Base-by-base conservation (phyloP, 2,888 invertebrate species). In the Drosophila aldrichi region DNA sequence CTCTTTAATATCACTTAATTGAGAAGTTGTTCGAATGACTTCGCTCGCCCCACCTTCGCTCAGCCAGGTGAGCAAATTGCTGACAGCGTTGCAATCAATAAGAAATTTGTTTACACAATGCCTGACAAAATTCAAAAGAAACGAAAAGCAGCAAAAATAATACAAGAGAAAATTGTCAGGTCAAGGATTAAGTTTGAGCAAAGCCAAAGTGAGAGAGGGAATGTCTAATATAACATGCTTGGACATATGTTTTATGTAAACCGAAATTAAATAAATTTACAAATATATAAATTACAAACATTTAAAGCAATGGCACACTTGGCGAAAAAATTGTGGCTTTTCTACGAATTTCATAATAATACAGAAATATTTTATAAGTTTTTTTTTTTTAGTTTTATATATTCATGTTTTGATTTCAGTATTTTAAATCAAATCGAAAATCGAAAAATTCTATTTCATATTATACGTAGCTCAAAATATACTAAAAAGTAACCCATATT, bases 1-100 rank as follows among this genome's bases (percentile, higher is more conserved):
- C 49, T 44, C 65, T 77, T 77, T 64, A 64, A 70, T 85, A 83
- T 80, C 79, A 69, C 81, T 85, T 86, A 85, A 85, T 88, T 88
- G 86, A 81, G 79, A 86, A 86, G 75, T 85, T 81, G 64, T 79
- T 60, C 77, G 52, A 57, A 56, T 51, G 69, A 69, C 70, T 70
- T 34, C 44, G 58, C 51, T 34, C 43, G 68, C 48, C 29, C 32
- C 44, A 16, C 14, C 54, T 40, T 16, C 49, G 14, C 8, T 9
- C 32, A n/a, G 14, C 41, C 52, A 60, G 62, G 68, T 59, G 65
- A 49, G 62, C 41, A 57, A 46, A 58, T 55, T 48, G 60, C 49
- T 57, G 58, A 61, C 69, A 63, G 41, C 55, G 48, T 44, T n/a
- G 32, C 52, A 55, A 84, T 83, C 82, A 87, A 82, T 75, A 70